Evolutionary conservation across 2,113 vertebrate genomes (phyloP).

Genomic region (Anarhynchus alexandrinus): DNA sequence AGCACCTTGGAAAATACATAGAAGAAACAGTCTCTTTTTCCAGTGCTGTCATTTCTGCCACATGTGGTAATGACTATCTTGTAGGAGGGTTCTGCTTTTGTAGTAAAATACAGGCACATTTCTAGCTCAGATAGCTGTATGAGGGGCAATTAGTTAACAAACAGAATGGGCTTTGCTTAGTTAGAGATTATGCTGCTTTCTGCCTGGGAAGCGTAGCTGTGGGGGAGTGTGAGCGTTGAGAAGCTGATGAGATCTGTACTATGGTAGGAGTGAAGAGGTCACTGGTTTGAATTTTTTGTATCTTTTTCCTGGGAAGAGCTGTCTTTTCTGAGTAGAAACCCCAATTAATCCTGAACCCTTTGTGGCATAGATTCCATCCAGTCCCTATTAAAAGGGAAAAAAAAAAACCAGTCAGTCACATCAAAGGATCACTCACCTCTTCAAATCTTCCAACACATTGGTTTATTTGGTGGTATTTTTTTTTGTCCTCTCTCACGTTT

Average conservation of each 20-base stretch:
- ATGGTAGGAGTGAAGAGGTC: not conserved
- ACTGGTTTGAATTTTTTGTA: not conserved
- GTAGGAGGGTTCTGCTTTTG: not conserved
- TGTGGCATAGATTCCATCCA: not conserved
- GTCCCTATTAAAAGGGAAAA: not conserved
- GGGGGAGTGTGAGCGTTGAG: not conserved
- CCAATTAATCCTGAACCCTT: not conserved
- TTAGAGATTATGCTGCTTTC: not conserved
- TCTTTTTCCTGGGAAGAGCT: not conserved
- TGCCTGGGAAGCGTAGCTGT: not conserved
- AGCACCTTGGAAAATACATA: not conserved
- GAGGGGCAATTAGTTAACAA: not conserved
- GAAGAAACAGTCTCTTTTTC: not conserved
- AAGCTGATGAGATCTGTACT: not conserved
- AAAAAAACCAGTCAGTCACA: not conserved
- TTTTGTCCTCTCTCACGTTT: not conserved
- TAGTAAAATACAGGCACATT: not conserved
- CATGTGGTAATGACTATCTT: not conserved
- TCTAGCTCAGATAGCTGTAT: not conserved
- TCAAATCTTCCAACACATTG: not conserved
- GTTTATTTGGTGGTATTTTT: not conserved
- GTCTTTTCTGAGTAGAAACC: not conserved
- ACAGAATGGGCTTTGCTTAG: not conserved
- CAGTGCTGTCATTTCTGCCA: not conserved
- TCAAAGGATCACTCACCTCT: not conserved